A percentile compares a stretch with the other conserved stretches of the same genome.
phyloP scores from a whole-genome alignment of 2,888 invertebrate genomes.

The Lydus trimaculatus region DNA sequence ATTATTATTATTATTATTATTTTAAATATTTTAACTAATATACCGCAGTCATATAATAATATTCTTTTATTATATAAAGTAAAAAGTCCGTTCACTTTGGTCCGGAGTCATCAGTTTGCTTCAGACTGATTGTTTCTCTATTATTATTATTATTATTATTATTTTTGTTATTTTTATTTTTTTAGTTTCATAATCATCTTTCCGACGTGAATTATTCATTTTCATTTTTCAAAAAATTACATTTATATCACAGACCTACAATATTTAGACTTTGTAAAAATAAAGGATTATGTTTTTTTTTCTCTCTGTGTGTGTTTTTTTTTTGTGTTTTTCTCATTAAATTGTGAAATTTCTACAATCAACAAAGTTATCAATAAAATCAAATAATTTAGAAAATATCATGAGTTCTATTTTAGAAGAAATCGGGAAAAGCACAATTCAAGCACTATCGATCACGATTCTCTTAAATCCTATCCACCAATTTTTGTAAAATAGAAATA shows the following conservation, averaged over 20 bases:
- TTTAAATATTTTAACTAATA: constrained; percentile 22
- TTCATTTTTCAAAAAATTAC: constrained; percentile 49
- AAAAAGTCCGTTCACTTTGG: constrained; percentile 56
- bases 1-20: constrained; percentile 17
- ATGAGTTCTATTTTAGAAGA: no score
- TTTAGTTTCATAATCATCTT: constrained; percentile 17
- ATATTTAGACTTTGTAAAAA: constrained; percentile 49
- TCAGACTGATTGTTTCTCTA: constrained; percentile 53
- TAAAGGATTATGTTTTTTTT: constrained; percentile 8
- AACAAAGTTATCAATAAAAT: no score
- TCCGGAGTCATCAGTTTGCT: constrained; percentile 54
- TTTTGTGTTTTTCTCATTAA: constrained; percentile 9
- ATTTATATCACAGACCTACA: constrained; percentile 63
- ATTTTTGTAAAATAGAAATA: no score
- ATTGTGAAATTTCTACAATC: not conserved
- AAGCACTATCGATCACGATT: no score
- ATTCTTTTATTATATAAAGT: not conserved
- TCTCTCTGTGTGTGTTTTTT: not conserved
- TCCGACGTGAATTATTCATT: constrained; percentile 31
- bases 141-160: no score
- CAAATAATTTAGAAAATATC: no score
- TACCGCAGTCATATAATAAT: constrained; percentile 10
- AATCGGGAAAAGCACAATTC: no score
- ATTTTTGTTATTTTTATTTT: no score
- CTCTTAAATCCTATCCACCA: no score